Base-by-base conservation (phyloP, 2,888 invertebrate genomes). In the Dynastes maya region DNA sequence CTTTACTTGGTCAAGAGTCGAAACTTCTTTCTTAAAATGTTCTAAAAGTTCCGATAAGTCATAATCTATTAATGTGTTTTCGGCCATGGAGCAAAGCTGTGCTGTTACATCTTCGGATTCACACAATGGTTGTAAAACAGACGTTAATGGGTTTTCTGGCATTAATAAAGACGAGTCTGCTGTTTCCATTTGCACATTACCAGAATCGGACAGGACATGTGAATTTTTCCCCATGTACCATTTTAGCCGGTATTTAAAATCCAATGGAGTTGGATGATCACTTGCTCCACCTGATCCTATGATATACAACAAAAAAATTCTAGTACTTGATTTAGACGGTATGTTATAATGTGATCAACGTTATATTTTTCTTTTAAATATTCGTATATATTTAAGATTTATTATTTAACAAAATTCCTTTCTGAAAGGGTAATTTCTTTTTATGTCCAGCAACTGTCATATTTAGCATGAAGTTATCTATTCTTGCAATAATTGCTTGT, bases 371-470 rank as follows among this genome's bases (percentile, higher is more conserved):
- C 22, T 4, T 68, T 40, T 22, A 75, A 16, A 76, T 76, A 76
- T 61, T 78, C 45, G 49, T 22, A 78, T 49, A 79, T 51, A 61
- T 53, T 32, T 80, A 49, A 13, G 80, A 80, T 40, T n/a, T 70
- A 51, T 80, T 80, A 8, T 29, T 49, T 3, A 80, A 9, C 27
- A 80, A 63, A 8, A 82, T 76, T 55, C 81, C 81, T 79, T 81
- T 81, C 72, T 81, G 81, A 78, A 82, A 82, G 3, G 81, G 81
- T 29, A 84, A 55, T 16, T 81, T 37, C 58, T n/a, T 61, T 51
- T 78, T 81, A 40, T 82, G 82, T 3, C 67, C 81, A 6, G 82
- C 82, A 37, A 85, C 83, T 76, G 53, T 81, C 79, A 83, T 78
- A 13, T 65, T 61, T 13, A 65, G 76, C 8, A 83, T 80, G 5